Evolutionary conservation across 1,140 invertebrate genomes (phyloP).

Genomic region (Sinonovacula constricta): DNA sequence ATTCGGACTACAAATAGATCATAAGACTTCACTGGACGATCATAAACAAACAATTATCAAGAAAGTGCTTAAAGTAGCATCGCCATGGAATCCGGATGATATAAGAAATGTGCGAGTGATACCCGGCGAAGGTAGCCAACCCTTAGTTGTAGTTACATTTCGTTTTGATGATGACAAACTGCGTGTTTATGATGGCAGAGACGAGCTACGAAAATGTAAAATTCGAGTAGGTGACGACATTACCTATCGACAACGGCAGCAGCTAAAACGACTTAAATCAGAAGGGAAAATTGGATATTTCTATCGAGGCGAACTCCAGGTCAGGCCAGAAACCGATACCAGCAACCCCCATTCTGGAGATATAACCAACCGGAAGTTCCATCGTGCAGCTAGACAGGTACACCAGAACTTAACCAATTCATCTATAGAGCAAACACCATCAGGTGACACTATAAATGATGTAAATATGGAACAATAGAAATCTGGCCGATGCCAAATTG

Average conservation of each 20-base stretch:
- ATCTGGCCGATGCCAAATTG: no score
- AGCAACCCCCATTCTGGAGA: no score
- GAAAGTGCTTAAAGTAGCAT: constrained; percentile 2
- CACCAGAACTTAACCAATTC: no score
- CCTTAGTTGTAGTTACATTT: background rate
- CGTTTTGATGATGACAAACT: constrained; percentile 5
- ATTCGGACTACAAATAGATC: background rate
- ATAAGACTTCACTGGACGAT: no score
- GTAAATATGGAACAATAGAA: no score
- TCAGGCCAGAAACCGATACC: no score
- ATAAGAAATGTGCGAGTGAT: background rate
- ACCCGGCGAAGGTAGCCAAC: background rate
- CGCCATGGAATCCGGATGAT: background rate
- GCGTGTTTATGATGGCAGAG: background rate
- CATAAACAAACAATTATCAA: background rate
- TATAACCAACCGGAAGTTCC: no score
- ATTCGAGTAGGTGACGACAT: constrained; percentile 3
- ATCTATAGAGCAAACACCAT: no score
- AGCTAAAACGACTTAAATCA: background rate
- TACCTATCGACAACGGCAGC: background rate
- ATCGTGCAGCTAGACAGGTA: no score
- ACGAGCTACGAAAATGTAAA: background rate
- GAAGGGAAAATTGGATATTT: background rate
- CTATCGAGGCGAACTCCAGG: constrained; percentile 8
- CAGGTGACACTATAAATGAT: no score